Evolutionary conservation across 2,888 invertebrate genomes (phyloP), one percentile per base, ranked within the genome.

Genomic region (Yponomeuta sedellus): DNA sequence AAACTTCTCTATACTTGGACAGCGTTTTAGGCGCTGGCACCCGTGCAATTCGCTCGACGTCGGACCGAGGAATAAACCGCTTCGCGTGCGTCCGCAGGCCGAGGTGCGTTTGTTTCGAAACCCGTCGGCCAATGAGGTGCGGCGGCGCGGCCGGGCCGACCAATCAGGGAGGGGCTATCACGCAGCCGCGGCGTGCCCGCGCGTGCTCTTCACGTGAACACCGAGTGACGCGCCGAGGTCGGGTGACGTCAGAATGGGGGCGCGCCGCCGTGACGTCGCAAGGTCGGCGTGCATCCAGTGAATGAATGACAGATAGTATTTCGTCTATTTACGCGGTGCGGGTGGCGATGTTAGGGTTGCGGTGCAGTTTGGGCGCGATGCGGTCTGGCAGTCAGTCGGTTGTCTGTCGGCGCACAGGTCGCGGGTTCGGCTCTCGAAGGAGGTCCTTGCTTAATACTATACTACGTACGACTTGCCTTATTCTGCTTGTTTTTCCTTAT

Each of bases 141-240:
- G 94, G 93, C 94, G 96, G 96, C 95, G 94, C 95, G 96, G 91
- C 94, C 80, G 81, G 70, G 73, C 72, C 78, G 79, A 76, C 95
- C 95, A 95, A 95, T 95, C 79, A 79, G 77, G 72, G 76, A 65
- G 69, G 65, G 71, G 79, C 80, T 92, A 93, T 94, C 96, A 96
- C 94, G 93, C 95, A 93, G 88, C 88, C 85, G 85, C 90, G 92
- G 95, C 96, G 95, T 96, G 96, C 92, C 86, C 79, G 85, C 88
- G 94, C 93, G 93, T 94, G 94, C 81, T 94, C 94, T 95, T 96
- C 96, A 96, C 96, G 96, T 97, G 96, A 93, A 93, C 94, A 86
- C 85, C 86, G 94, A 92, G 94, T 96, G 95, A 93, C 94, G 86
- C 83, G 75, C 75, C 79, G 86, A 84, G 91, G 86, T 92, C 92